Evolutionary conservation across 92 coral and sea anemone species (phyloP), one percentile per base, ranked within the genome.

Genomic region (Zoanthus sansibaricus): DNA sequence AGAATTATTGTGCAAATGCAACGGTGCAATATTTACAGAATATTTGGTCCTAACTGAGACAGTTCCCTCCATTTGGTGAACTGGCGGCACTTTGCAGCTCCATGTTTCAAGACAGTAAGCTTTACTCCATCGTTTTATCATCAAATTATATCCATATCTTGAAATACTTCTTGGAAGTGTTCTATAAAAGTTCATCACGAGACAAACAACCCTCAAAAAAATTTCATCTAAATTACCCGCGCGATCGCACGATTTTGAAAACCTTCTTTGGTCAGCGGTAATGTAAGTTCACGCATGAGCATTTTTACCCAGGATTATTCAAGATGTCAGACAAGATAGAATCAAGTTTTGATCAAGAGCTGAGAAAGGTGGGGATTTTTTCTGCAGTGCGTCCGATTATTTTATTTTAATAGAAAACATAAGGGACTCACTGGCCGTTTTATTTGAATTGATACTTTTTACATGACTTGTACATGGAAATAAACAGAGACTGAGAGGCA

Each of bases 261-360:
- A 44, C 14, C 0, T 11, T 31, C 2, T 13, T 11, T 25, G 71
- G 20, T 9, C 78, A 84, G 79, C 79, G 82, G 79, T 72, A 84
- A 55, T 13, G n/a, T 42, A 8, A 31, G 17, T 25, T 46, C 14
- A 33, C 68, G 90, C 92, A 76, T 88, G 93, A 64, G 78, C 84
- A 82, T 12, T 7, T 8, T 7, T 46, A 31, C 8, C 2, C 21
- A 2, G n/a, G 31, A 20, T 32, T 46, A 44, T 91, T 25, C 94
- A 97, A 97, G 64, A 97, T 97, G 99, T 98, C 98, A 94, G 90
- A 37, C 95, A 97, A 97, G 64, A 95, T 95, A 97, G 99, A 97
- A 94, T 86, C 98, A 77, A 89, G 87, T 46, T 94, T 97, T 79
- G 99, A 95, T 48, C 95, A 94, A 73, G 99, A 97, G 71, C 92